phyloP scores from a whole-genome alignment of 2,888 invertebrate species.

The Sinopyrophorus schimmeli region DNA sequence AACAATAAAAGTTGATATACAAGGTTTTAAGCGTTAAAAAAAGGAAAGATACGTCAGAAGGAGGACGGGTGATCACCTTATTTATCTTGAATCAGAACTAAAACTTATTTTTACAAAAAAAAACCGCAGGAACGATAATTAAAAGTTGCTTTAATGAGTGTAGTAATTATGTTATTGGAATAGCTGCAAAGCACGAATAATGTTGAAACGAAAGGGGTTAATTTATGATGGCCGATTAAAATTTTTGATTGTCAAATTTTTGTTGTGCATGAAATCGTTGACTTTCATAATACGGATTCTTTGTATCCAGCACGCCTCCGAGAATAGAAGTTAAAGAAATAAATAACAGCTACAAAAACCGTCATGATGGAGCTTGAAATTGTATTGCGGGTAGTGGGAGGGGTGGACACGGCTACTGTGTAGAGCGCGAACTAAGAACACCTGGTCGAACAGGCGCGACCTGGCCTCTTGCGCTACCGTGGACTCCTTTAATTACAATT shows the following conservation, averaged over 20 bases:
- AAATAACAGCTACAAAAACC: slow-evolving; percentile 36
- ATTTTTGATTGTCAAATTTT: neutral
- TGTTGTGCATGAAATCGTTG: slow-evolving; percentile 3
- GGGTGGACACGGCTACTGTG: slow-evolving; percentile 49
- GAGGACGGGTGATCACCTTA: no score
- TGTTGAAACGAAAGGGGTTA: no score
- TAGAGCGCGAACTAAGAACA: slow-evolving; percentile 45
- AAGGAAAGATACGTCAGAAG: no score
- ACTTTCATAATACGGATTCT: slow-evolving; percentile 12
- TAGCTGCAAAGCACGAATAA: no score
- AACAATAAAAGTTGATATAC: no score
- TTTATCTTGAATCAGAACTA: no score
- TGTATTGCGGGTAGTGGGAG: slow-evolving; percentile 39
- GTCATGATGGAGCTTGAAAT: slow-evolving; percentile 39
- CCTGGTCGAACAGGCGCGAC: slow-evolving; percentile 45
- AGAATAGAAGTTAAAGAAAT: slow-evolving; percentile 25
- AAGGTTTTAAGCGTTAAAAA: no score
- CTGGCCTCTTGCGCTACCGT: slow-evolving; percentile 38
- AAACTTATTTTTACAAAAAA: no score
- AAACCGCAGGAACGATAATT: no score
- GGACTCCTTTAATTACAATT: slow-evolving; percentile 53
- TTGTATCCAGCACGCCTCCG: slow-evolving; percentile 12
- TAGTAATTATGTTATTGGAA: no score
- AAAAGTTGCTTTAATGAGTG: no score
- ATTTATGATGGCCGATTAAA: no score